Evolutionary conservation across 2,113 vertebrate genomes (phyloP).

Genomic region (Takifugu flavidus): DNA sequence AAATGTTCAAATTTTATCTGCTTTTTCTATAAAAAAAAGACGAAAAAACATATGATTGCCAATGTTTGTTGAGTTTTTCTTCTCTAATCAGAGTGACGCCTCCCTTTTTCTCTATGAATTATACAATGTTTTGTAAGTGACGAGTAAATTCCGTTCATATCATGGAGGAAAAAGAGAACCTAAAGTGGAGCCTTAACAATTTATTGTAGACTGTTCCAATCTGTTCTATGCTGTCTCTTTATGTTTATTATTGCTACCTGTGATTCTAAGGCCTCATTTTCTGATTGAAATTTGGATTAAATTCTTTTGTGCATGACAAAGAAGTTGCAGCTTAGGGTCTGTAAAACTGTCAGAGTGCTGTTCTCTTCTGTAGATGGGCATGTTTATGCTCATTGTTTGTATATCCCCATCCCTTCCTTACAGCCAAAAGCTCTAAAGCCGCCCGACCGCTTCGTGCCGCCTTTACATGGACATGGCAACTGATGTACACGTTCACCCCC

Average conservation of each 20-base stretch:
- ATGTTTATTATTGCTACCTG: slow-evolving; percentile 70
- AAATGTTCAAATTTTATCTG: slow-evolving; percentile 62
- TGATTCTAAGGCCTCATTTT: slow-evolving; percentile 50
- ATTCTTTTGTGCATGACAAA: slow-evolving; percentile 85
- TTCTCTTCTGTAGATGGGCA: slow-evolving; percentile 95
- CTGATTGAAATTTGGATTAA: slow-evolving; percentile 62
- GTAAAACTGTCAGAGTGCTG: slow-evolving; percentile 96
- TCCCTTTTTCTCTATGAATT: slow-evolving; percentile 64
- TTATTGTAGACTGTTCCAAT: slow-evolving; percentile 80
- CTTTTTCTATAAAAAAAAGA: slow-evolving; percentile 41
- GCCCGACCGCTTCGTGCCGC: slow-evolving; percentile 96
- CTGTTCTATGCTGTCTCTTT: slow-evolving; percentile 77
- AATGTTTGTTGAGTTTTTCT: slow-evolving; percentile 49
- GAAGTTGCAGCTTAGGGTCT: slow-evolving; percentile 99
- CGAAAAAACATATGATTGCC: slow-evolving; percentile 41
- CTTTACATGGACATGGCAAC: slow-evolving; percentile 99
- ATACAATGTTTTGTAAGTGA: background rate
- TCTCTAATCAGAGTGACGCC: slow-evolving; percentile 43
- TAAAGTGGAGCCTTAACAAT: slow-evolving; percentile 49
- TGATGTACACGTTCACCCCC: slow-evolving; percentile 94
- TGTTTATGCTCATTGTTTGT: slow-evolving; percentile 98
- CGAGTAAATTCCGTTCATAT: slow-evolving; percentile 11
- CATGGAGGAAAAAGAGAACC: slow-evolving; percentile 51
- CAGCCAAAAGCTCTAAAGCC: slow-evolving; percentile 99
- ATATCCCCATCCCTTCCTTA: slow-evolving; percentile 99